Base-by-base conservation (phyloP, 2,888 invertebrate genomes). In the Sinhomidia bicolor region DNA sequence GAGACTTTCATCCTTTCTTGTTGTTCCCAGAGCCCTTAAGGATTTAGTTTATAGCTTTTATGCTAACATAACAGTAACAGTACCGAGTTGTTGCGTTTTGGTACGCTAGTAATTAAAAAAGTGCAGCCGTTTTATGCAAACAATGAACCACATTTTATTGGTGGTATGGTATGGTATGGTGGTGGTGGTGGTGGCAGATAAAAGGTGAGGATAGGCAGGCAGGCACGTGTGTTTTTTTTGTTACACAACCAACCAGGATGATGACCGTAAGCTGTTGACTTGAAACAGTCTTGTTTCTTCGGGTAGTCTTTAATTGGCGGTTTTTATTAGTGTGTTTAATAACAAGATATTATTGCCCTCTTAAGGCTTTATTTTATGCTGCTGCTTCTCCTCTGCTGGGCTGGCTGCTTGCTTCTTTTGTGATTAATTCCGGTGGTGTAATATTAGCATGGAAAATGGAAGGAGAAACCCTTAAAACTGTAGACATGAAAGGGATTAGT, bases 1-100 rank as follows among this genome's bases (percentile, higher is more conserved):
- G 44, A 23, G 71, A 23, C n/a, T 14, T 44, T 23, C 44, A 23
- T 71, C 44, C 71, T 44, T 44, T n/a, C 20, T 17, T 23, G 23
- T 71, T 71, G 20, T 44, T 71, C 20, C 23, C 41, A 12, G 36
- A 17, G 65, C 65, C 65, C 65, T 65, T 65, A 36, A 65, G 65
- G 65, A 65, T 65, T 32, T 36, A 4, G n/a, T 36, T 65, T 32
- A 26, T 26, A 12, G 26, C 29, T 60, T 17, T 29, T 54, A n/a
- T n/a, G n/a, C n/a, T n/a, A n/a, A n/a, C n/a, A n/a, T n/a, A n/a
- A n/a, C n/a, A n/a, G n/a, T n/a, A n/a, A n/a, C n/a, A n/a, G n/a
- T n/a, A n/a, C n/a, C n/a, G n/a, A n/a, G n/a, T n/a, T n/a, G n/a
- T n/a, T n/a, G n/a, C n/a, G n/a, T n/a, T n/a, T n/a, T n/a, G n/a